Base-by-base conservation (phyloP, 1,140 invertebrate species). In the Lepidurus arcticus region DNA sequence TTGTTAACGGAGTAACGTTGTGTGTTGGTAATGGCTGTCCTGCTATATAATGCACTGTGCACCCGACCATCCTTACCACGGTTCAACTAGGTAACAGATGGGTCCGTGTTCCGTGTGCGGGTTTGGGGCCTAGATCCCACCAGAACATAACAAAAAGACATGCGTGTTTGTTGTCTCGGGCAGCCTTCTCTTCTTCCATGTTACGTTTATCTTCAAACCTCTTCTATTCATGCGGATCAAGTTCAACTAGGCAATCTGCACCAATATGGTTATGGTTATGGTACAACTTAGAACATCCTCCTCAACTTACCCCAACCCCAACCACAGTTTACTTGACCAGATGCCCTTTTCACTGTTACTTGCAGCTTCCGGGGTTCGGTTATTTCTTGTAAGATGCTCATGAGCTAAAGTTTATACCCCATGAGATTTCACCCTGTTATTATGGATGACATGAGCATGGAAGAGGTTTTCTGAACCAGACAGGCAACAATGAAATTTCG, bases 41-140 rank as follows among this genome's bases (percentile, higher is more conserved):
- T 7, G 53, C 53, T 21, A 65, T 65, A 1, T 21, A 1, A n/a
- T 65, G 53, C 7, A 65, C 53, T 21, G 13, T 13, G 53, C 53
- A 65, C 53, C 53, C n/a, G 53, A 65, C 53, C 53, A 65, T 65
- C 53, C 16, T 65, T 65, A 65, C 53, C 53, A 16, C 13, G 13
- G 16, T 21, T 65, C 53, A 65, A n/a, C 21, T 4, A n/a, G 53
- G 53, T 65, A 65, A 65, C 53, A 65, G 53, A 65, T 65, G 53
- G 53, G 53, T 65, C 53, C 53, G 21, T 65, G 53, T 65, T 65
- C 53, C 53, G 53, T 13, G 53, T 65, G 53, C 21, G 7, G 53
- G 53, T 65, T 65, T 9, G 53, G 53, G 53, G 53, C 53, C 53
- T 65, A 65, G 53, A 65, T 65, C 21, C 53, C 53, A 65, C 53